phyloP scores from a whole-genome alignment of 2,888 invertebrate species.

The Acanthosoma haemorrhoidale region DNA sequence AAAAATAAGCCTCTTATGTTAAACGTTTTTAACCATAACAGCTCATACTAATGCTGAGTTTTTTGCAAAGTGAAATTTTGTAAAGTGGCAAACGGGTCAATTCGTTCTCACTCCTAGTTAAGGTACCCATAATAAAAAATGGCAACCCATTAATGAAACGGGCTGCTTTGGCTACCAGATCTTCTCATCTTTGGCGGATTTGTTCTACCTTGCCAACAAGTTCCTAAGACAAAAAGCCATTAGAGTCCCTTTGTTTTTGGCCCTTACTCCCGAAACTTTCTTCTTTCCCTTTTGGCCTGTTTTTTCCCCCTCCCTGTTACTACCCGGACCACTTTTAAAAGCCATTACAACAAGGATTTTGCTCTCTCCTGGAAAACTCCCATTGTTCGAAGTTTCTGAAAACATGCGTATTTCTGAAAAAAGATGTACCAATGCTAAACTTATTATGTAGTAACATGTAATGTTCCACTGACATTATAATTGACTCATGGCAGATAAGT shows the following conservation, averaged over 20 bases:
- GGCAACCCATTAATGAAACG: too few species aligned
- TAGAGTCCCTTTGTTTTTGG: conserved; percentile 13
- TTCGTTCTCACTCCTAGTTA: too few species aligned
- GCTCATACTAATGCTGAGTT: too few species aligned
- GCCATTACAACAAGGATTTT: background rate
- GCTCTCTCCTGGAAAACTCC: conserved; percentile 6
- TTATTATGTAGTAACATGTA: too few species aligned
- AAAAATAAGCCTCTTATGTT: too few species aligned
- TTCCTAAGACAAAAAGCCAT: conserved; percentile 14
- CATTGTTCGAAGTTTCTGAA: background rate
- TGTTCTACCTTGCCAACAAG: conserved; percentile 1
- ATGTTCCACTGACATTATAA: too few species aligned
- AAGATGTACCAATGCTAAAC: conserved; percentile 5
- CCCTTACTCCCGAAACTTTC: conserved; percentile 2
- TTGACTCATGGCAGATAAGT: too few species aligned
- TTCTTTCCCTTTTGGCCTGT: background rate
- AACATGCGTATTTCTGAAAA: background rate
- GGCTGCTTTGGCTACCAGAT: too few species aligned
- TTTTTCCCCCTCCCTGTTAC: background rate
- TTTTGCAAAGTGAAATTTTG: too few species aligned
- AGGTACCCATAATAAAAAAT: too few species aligned
- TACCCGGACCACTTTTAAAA: conserved; percentile 9
- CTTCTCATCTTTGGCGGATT: background rate
- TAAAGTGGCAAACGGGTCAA: too few species aligned
- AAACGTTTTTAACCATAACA: too few species aligned